Evolutionary conservation across 2,113 vertebrate species (phyloP).

Genomic region (Oenanthe oenanthe): DNA sequence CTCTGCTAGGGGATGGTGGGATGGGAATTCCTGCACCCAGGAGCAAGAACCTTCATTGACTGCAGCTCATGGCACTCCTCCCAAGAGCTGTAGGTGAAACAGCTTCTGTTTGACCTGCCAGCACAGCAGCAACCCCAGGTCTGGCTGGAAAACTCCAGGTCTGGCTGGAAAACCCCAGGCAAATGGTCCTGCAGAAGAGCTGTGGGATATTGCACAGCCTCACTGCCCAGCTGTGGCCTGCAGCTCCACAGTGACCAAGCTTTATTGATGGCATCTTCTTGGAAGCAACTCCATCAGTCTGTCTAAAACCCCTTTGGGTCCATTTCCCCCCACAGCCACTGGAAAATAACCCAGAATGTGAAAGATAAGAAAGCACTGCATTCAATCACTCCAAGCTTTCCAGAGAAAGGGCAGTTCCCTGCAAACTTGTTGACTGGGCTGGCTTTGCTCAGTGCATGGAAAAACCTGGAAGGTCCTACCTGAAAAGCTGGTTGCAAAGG

Average conservation of each 20-base stretch:
- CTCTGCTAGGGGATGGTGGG: neutral
- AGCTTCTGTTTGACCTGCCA: neutral
- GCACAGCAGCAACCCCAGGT: neutral
- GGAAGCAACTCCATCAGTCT: neutral
- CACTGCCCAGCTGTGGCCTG: neutral
- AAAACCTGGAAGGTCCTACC: neutral
- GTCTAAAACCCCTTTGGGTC: neutral
- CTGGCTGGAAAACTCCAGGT: neutral
- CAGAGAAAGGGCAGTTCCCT: neutral
- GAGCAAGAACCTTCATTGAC: neutral
- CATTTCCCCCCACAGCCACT: accelerated
- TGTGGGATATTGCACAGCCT: neutral
- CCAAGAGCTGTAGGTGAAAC: neutral
- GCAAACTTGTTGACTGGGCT: neutral
- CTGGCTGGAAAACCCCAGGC: neutral
- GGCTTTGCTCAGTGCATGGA: neutral
- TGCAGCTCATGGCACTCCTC: neutral
- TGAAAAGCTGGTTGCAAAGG: slow-evolving; percentile 3
- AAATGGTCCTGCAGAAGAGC: neutral
- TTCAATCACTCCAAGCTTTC: neutral
- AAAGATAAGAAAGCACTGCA: neutral
- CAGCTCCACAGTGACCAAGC: accelerated
- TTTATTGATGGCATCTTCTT: neutral
- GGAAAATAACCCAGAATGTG: neutral
- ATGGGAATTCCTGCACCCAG: neutral